These are phyloP conservation scores for Macrostomum cliftonense DNA, from an alignment of 2,888 invertebrate species.

Conservation along the genomic window DNA sequence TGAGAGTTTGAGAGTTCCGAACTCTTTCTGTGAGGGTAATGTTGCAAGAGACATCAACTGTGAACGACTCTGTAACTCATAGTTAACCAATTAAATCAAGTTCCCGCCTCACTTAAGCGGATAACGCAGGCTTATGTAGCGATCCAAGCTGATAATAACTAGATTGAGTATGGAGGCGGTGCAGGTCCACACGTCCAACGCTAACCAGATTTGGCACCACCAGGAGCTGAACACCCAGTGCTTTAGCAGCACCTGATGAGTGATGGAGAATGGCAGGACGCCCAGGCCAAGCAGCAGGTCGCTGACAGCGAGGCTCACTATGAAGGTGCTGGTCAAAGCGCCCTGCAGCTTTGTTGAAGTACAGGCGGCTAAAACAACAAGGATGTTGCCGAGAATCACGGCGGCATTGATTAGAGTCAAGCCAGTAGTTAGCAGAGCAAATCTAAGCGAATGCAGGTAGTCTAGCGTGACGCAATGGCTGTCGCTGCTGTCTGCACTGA, in stretches of 20 bases:
- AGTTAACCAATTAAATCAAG: too few species aligned
- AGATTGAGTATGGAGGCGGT: conserved; percentile 60
- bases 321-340: conserved; percentile 81
- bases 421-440: too few species aligned
- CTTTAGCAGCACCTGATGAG: conserved; percentile 53
- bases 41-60: too few species aligned
- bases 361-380: conserved; percentile 77
- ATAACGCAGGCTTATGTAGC: conserved; percentile 80
- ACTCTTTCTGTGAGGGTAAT: too few species aligned
- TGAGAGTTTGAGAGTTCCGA: too few species aligned
- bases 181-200: conserved; percentile 55
- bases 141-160: conserved; percentile 72
- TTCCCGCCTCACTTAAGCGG: conserved; percentile 40
- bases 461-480: too few species aligned
- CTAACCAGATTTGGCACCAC: conserved; percentile 90
- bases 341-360: conserved; percentile 62
- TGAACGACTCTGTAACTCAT: too few species aligned
- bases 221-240: conserved; percentile 81
- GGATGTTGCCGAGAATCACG: conserved; percentile 71
- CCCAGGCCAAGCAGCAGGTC: conserved; percentile 80
- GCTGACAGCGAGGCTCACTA: conserved; percentile 82
- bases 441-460: too few species aligned
- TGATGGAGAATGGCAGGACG: conserved; percentile 82
- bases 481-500: too few species aligned
- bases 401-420: too few species aligned